Conservation (phyloP, 2,888 invertebrate species). For the Eledone cirrhosa region DNA sequence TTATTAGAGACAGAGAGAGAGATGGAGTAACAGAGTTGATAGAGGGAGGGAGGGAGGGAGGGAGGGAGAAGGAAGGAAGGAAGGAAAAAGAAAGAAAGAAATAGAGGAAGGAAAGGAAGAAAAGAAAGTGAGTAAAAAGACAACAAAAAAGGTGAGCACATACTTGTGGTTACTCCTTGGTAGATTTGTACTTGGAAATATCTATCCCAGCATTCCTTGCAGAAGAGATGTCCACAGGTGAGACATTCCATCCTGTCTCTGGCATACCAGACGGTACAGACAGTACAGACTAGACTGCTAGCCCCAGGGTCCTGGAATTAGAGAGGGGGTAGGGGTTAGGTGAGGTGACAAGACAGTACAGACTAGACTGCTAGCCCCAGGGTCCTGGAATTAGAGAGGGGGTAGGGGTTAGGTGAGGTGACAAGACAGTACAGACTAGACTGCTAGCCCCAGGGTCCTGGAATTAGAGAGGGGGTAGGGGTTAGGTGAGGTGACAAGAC, state of each 20-base stretch:
- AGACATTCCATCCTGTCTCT: conserved; percentile 76
- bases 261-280: conserved; percentile 53
- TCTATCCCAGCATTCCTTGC: conserved; percentile 94
- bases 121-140: too few relatives aligned
- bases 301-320: not conserved
- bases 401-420: too few relatives aligned
- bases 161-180: conserved; percentile 80
- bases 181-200: conserved; percentile 96
- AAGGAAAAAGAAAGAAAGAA: not conserved
- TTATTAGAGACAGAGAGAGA: too few relatives aligned
- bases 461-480: not conserved
- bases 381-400: not conserved
- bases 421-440: conserved; percentile 59
- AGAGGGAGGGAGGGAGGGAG: not conserved
- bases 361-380: conserved; percentile 33
- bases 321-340: not conserved
- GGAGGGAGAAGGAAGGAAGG: too few relatives aligned
- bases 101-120: too few relatives aligned
- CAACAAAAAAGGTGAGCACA: conserved; percentile 17
- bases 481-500: too few relatives aligned
- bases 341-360: too few relatives aligned
- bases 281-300: conserved; percentile 49
- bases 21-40: not conserved
- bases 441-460: conserved; percentile 28
- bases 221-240: conserved; percentile 91